Evolutionary conservation across 2,888 invertebrate genomes (phyloP).

Genomic region (Paralinhomoeus sp.): DNA sequence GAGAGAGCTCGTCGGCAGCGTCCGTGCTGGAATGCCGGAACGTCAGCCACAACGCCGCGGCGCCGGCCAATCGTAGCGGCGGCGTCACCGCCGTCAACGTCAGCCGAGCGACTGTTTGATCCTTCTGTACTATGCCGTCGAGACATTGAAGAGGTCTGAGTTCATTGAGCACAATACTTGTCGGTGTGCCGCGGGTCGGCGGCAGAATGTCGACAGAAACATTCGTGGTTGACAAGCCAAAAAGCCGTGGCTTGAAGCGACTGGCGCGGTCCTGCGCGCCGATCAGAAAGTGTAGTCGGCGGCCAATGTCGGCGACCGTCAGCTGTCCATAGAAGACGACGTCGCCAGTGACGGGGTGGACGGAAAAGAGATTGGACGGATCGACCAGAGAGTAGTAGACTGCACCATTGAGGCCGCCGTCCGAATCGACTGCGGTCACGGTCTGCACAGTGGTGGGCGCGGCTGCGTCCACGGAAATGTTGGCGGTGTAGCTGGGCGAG

Average conservation of each 20-base stretch:
- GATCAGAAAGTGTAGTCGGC: constrained; percentile 46
- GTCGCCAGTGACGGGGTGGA: constrained; percentile 74
- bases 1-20: too few relatives aligned
- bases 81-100: too few relatives aligned
- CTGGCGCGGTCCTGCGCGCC: constrained; percentile 62
- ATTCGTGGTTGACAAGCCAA: too few relatives aligned
- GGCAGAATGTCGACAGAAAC: too few relatives aligned
- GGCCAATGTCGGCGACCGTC: constrained; percentile 3
- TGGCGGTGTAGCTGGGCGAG: constrained; percentile 59
- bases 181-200: too few relatives aligned
- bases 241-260: constrained; percentile 26
- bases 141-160: too few relatives aligned
- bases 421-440: constrained; percentile 69
- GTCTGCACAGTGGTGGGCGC: constrained; percentile 51
- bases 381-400: constrained; percentile 65
- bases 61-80: too few relatives aligned
- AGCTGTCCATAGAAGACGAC: constrained; percentile 58
- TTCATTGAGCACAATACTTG: too few relatives aligned
- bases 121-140: too few relatives aligned
- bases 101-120: too few relatives aligned
- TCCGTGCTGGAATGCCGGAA: too few relatives aligned
- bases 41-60: too few relatives aligned
- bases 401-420: constrained; percentile 79
- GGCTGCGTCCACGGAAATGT: constrained; percentile 65
- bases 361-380: constrained; percentile 48